These are phyloP conservation scores for Sciurus vulgaris DNA, from an alignment of 2,797 vertebrate species.

Conservation along the genomic window DNA sequence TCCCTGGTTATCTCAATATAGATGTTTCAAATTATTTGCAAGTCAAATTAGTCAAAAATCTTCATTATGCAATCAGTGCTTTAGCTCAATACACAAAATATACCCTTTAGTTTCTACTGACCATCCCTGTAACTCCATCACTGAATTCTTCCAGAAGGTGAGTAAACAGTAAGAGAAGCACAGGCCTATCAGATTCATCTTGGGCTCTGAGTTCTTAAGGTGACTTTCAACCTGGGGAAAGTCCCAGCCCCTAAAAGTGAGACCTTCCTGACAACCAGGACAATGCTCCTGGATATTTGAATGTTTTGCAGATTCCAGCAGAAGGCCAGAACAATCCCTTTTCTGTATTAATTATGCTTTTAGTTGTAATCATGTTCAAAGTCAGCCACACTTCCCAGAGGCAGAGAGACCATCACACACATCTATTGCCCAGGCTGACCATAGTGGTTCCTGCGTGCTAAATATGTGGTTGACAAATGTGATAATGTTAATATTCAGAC, in stretches of 20 bases:
- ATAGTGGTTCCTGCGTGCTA: neutral
- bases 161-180: neutral
- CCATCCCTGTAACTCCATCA: too few relatives aligned
- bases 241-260: neutral
- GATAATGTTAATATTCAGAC: neutral
- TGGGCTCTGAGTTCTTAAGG: neutral
- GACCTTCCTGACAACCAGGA: neutral
- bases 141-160: neutral
- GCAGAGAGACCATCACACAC: neutral
- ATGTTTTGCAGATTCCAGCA: neutral
- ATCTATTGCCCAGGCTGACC: neutral
- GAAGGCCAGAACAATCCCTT: neutral
- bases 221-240: neutral
- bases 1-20: conserved; percentile 23
- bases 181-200: neutral
- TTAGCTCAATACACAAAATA: conserved; percentile 11
- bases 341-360: neutral
- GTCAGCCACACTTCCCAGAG: neutral
- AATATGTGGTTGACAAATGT: neutral
- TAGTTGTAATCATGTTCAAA: neutral
- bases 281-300: neutral
- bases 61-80: neutral
- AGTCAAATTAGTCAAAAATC: conserved; percentile 28
- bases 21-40: conserved; percentile 19
- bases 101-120: neutral